Evolutionary conservation across 2,888 invertebrate species (phyloP).

Genomic region (Mayetiola destructor): DNA sequence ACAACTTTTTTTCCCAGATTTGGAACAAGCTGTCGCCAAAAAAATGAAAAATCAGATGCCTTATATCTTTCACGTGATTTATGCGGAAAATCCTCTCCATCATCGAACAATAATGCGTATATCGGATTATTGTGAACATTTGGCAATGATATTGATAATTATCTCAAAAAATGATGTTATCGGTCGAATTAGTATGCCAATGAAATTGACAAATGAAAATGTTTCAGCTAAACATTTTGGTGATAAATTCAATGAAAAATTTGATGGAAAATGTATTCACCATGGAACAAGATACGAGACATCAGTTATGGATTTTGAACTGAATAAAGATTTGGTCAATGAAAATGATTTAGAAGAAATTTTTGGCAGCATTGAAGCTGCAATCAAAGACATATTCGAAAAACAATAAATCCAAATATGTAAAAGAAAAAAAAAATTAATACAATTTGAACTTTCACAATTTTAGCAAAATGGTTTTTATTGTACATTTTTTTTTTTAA

Average conservation of each 20-base stretch:
- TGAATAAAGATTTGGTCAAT: not conserved
- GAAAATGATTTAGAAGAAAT: not conserved
- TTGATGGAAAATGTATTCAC: conserved; percentile 6
- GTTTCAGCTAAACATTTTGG: not conserved
- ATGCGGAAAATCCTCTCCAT: not conserved
- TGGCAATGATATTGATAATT: not conserved
- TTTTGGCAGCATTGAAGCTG: not conserved
- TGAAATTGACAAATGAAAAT: not conserved
- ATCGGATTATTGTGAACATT: not conserved
- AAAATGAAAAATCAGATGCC: not conserved
- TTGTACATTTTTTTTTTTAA: conserved; percentile 30
- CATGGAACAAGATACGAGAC: not conserved
- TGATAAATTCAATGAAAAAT: not conserved
- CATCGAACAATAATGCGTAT: not conserved
- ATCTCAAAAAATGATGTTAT: not conserved
- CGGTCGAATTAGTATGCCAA: not conserved
- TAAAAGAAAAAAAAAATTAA: too few relatives aligned
- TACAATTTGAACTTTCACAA: too few relatives aligned
- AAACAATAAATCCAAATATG: not conserved
- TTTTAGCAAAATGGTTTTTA: not conserved
- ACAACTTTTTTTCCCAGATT: not conserved
- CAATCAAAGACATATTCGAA: not conserved
- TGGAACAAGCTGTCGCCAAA: not conserved
- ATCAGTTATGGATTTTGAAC: not conserved
- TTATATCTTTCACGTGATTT: not conserved